These are phyloP conservation scores for Buceros bicornis DNA, from an alignment of 2,797 vertebrate genomes.

Conservation along the genomic window DNA sequence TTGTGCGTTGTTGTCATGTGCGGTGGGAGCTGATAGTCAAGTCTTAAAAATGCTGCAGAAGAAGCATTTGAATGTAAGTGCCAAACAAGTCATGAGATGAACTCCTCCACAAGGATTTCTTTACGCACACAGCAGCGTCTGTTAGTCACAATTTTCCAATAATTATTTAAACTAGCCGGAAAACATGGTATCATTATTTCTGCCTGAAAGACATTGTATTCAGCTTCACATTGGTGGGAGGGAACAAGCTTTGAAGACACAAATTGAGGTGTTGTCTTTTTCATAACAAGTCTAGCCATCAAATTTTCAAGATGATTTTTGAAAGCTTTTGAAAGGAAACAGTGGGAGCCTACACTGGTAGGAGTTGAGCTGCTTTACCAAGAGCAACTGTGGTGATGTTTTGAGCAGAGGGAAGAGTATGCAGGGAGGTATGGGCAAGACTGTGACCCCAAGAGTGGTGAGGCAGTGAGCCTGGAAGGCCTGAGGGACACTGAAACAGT, in stretches of 20 bases:
- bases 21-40: neutral
- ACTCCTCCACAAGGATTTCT: neutral
- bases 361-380: neutral
- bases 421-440: neutral
- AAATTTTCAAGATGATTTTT: neutral
- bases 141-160: neutral
- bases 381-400: neutral
- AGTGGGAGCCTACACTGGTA: neutral
- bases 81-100: neutral
- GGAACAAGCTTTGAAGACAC: neutral
- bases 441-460: accelerated
- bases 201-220: neutral
- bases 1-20: neutral
- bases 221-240: neutral
- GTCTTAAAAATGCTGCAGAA: slow-evolving; percentile 13
- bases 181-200: neutral
- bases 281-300: neutral
- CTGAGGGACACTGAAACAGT: accelerated
- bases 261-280: neutral
- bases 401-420: neutral
- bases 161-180: slow-evolving; percentile 9
- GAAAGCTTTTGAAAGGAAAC: neutral
- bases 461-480: neutral
- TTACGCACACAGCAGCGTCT: neutral
- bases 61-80: slow-evolving; percentile 61